phyloP scores from a whole-genome alignment of 2,113 vertebrate species.

The Sialia sialis region DNA sequence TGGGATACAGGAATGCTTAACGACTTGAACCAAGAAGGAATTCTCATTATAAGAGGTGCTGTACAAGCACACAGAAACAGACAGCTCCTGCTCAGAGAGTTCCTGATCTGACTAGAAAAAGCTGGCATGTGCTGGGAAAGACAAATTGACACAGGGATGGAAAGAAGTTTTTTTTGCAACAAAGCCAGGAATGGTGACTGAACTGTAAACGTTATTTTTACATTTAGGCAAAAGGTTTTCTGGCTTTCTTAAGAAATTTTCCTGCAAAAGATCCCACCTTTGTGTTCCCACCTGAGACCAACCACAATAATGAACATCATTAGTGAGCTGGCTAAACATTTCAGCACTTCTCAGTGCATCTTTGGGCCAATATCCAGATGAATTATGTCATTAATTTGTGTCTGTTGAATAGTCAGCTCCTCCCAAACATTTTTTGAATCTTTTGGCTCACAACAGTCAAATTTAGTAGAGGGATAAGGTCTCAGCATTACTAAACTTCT shows the following conservation, averaged over 20 bases:
- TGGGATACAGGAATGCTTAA: background rate
- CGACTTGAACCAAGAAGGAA: background rate
- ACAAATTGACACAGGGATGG: background rate
- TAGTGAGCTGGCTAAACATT: background rate
- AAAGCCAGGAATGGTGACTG: background rate
- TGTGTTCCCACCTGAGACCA: background rate
- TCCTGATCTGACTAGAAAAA: background rate
- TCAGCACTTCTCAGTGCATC: background rate
- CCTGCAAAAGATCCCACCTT: background rate
- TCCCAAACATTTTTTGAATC: background rate
- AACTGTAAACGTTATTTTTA: background rate
- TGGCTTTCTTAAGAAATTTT: background rate
- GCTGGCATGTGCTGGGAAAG: background rate
- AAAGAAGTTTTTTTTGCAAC: background rate
- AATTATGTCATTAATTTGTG: background rate
- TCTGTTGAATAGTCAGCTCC: background rate
- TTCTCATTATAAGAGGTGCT: background rate
- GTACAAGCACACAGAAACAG: background rate
- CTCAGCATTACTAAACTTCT: background rate
- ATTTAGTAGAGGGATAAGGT: background rate
- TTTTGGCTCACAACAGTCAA: background rate
- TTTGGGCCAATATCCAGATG: background rate
- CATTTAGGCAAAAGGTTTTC: background rate
- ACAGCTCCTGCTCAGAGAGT: background rate
- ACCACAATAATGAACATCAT: background rate